Base-by-base conservation (phyloP, 2,113 vertebrate species). In the Odocoileus virginianus region DNA sequence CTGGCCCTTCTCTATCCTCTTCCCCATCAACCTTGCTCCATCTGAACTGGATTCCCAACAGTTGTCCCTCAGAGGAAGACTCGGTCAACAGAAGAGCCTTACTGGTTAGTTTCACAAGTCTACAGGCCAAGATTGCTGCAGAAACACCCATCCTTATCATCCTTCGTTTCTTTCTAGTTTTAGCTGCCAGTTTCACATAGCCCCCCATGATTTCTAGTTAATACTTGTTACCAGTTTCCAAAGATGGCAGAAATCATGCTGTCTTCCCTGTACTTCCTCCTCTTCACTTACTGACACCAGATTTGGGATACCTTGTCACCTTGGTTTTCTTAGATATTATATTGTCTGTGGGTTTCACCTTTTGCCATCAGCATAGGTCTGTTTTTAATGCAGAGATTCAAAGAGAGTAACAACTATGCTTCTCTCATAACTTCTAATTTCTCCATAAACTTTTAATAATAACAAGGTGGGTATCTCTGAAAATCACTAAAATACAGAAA, bases 251-350 rank as follows among this genome's bases (percentile, higher is more conserved):
- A 43, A 82, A 94, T 33, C 3, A 1, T 3, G 27, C 4, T 17
- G 3, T 14, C 58, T 50, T 52, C 43, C 40, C 25, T 83, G 12
- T 15, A 57, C 85, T 81, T 52, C 27, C 54, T 82, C 14, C 33
- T n/a, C 0, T 15, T 33, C 3, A 36, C 3, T 3, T 14, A 25
- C 54, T 14, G 7, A 55, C 5, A n/a, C 3, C 43, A 36, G 9
- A 23, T 0, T 5, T 33, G 23, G 52, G 11, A 52, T 10, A 54
- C 27, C 30, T 5, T 7, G 33, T 17, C n/a, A 54, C 25, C 43
- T 21, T 4, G 17, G 28, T 79, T 43, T 4, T 58, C 60, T 78
- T 57, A 27, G 33, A 13, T 55, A 28, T 1, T 78, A 8, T 10
- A 9, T 15, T 43, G 5, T 45, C 55, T 54, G n/a, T 89, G 15